Conservation (phyloP, 2,888 invertebrate genomes). For the Tinea trinotella region DNA sequence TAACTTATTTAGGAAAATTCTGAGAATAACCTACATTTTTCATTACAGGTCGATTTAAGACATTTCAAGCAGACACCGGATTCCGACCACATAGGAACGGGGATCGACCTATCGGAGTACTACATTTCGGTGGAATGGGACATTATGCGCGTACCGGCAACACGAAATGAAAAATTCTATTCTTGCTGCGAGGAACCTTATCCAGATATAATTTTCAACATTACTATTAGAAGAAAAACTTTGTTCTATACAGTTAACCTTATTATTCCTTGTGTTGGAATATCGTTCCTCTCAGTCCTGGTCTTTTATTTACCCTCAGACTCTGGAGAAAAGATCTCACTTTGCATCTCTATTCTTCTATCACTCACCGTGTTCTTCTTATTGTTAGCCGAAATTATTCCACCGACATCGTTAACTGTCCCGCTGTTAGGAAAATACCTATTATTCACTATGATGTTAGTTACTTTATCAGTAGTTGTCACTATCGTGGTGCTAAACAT, state of each 20-base stretch:
- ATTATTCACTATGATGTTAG: slow-evolving; percentile 94
- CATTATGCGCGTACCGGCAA: slow-evolving; percentile 93
- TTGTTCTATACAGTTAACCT: slow-evolving; percentile 98
- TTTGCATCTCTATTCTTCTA: slow-evolving; percentile 94
- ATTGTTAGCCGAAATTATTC: slow-evolving; percentile 93
- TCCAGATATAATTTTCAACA: slow-evolving; percentile 97
- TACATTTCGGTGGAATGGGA: slow-evolving; percentile 99
- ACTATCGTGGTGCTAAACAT: slow-evolving; percentile 95
- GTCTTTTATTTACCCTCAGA: slow-evolving; percentile 98
- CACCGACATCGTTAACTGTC: slow-evolving; percentile 93
- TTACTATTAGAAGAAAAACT: slow-evolving; percentile 94
- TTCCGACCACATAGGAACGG: slow-evolving; percentile 89
- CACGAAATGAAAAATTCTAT: slow-evolving; percentile 92
- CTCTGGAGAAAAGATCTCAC: slow-evolving; percentile 97
- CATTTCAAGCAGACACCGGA: slow-evolving; percentile 90
- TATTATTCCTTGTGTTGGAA: slow-evolving; percentile 97
- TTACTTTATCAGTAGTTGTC: slow-evolving; percentile 92
- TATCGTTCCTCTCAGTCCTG: slow-evolving; percentile 95
- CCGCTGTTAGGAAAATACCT: slow-evolving; percentile 93
- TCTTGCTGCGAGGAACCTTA: slow-evolving; percentile 98
- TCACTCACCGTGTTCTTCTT: slow-evolving; percentile 96
- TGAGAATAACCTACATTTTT: not conserved
- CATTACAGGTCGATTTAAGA: slow-evolving; percentile 86
- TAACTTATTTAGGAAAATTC: too few relatives aligned
- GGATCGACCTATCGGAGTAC: slow-evolving; percentile 93